phyloP scores from a whole-genome alignment of 2,113 vertebrate genomes.

The Pungitius pungitius region DNA sequence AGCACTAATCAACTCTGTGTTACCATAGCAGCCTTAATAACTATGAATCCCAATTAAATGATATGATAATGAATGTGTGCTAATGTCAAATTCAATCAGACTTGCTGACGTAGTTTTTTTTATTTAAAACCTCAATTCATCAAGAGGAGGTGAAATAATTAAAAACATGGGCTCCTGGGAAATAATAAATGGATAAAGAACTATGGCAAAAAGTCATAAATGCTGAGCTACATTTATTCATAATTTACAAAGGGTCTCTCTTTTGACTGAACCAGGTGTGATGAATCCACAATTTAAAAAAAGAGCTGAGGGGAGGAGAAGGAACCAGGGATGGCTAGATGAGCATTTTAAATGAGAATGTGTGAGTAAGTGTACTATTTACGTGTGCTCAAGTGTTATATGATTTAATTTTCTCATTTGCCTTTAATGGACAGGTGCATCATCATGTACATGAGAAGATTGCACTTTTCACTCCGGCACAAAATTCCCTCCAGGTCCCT shows the following conservation, averaged over 20 bases:
- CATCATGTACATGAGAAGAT: slow-evolving; percentile 43
- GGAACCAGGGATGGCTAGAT: slow-evolving; percentile 27
- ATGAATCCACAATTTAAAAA: slow-evolving; percentile 43
- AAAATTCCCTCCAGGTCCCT: slow-evolving; percentile 49
- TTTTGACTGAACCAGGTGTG: slow-evolving; percentile 29
- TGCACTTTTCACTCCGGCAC: slow-evolving; percentile 48
- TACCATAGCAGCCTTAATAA: slow-evolving; percentile 22
- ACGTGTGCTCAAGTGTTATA: not conserved
- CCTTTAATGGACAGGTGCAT: slow-evolving; percentile 64
- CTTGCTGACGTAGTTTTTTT: not conserved
- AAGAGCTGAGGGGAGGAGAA: slow-evolving; percentile 32
- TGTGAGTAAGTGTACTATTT: not conserved
- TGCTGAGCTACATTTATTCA: slow-evolving; percentile 30
- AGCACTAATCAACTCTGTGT: slow-evolving; percentile 21
- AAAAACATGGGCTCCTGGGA: not conserved
- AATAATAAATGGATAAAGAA: slow-evolving; percentile 16
- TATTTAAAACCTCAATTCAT: not conserved
- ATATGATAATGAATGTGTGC: slow-evolving; percentile 27
- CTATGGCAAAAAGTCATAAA: slow-evolving; percentile 1
- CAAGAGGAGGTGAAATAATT: not conserved
- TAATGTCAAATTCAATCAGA: slow-evolving; percentile 6
- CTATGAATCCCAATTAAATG: slow-evolving; percentile 37
- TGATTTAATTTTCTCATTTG: slow-evolving; percentile 50
- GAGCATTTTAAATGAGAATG: slow-evolving; percentile 24
- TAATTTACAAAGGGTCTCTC: slow-evolving; percentile 18